These are phyloP conservation scores for Ceyx cyanopectus DNA, from an alignment of 2,113 vertebrate species.

Conservation along the genomic window DNA sequence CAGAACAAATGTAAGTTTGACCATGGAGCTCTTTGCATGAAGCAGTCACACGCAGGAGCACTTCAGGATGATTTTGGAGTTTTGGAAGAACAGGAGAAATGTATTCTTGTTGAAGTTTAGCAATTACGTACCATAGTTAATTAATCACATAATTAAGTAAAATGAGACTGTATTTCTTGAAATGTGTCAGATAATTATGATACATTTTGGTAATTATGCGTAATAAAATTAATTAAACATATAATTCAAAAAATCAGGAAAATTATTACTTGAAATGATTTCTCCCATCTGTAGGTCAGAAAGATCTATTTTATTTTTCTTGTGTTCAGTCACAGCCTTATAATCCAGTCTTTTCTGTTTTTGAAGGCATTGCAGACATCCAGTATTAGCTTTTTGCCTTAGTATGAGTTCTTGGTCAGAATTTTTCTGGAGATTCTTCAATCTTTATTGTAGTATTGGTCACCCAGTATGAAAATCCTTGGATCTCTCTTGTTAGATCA, in stretches of 20 bases:
- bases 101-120: slow-evolving; percentile 53
- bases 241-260: slow-evolving; percentile 67
- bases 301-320: slow-evolving; percentile 39
- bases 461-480: slow-evolving; percentile 36
- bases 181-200: slow-evolving; percentile 75
- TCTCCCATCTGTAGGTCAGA: slow-evolving; percentile 23
- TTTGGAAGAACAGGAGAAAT: slow-evolving; percentile 41
- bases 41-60: background rate
- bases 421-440: slow-evolving; percentile 54
- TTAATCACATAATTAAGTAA: slow-evolving; percentile 74
- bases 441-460: slow-evolving; percentile 28
- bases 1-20: background rate
- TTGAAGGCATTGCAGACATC: slow-evolving; percentile 37
- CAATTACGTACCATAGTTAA: slow-evolving; percentile 69
- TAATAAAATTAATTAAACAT: slow-evolving; percentile 76
- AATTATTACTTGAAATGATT: slow-evolving; percentile 55
- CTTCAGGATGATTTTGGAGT: background rate
- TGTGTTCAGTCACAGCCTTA: background rate
- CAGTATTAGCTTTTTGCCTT: background rate
- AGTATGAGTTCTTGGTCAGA: slow-evolving; percentile 23
- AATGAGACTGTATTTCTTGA: slow-evolving; percentile 70
- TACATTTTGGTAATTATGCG: slow-evolving; percentile 69
- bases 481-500: background rate
- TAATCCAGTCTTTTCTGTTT: background rate
- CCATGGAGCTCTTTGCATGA: background rate